Evolutionary conservation across 2,113 vertebrate species (phyloP).

Genomic region (Salvelinus namaycush): DNA sequence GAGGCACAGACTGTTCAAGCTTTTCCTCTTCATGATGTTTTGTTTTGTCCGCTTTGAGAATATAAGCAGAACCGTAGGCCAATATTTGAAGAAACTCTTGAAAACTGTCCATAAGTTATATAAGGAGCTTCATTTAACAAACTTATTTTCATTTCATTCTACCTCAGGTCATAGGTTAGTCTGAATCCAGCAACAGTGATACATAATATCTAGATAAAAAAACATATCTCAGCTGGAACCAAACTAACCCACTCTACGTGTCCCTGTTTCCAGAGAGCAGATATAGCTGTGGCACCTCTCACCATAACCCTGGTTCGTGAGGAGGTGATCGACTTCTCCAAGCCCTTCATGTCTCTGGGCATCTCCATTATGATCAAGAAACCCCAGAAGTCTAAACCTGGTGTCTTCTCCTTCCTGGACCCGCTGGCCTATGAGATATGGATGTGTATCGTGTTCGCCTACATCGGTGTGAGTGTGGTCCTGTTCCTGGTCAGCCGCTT

Average conservation of each 20-base stretch:
- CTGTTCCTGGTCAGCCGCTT: slow-evolving; percentile 99
- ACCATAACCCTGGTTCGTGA: slow-evolving; percentile 98
- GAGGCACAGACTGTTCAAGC: not conserved
- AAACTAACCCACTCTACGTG: slow-evolving; percentile 71
- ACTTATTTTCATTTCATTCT: not conserved
- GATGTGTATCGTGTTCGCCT: slow-evolving; percentile 99
- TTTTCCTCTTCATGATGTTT: not conserved
- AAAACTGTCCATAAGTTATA: not conserved
- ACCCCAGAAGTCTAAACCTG: slow-evolving; percentile 99
- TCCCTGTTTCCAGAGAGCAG: slow-evolving; percentile 95
- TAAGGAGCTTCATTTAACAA: not conserved
- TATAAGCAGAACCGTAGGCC: not conserved
- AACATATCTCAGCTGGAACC: slow-evolving; percentile 33
- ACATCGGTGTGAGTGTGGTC: slow-evolving; percentile 99
- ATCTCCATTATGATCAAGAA: slow-evolving; percentile 99
- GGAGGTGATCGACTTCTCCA: slow-evolving; percentile 99
- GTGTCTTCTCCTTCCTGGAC: slow-evolving; percentile 99
- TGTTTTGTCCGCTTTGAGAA: not conserved
- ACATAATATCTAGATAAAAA: not conserved
- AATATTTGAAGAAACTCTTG: not conserved
- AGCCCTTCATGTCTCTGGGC: slow-evolving; percentile 99
- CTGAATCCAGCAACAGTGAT: not conserved
- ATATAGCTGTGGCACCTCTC: slow-evolving; percentile 97
- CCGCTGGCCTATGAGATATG: slow-evolving; percentile 99
- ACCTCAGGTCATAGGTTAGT: not conserved